These are phyloP conservation scores for Argyrosomus japonicus DNA, from an alignment of 2,113 vertebrate genomes.

Conservation along the genomic window DNA sequence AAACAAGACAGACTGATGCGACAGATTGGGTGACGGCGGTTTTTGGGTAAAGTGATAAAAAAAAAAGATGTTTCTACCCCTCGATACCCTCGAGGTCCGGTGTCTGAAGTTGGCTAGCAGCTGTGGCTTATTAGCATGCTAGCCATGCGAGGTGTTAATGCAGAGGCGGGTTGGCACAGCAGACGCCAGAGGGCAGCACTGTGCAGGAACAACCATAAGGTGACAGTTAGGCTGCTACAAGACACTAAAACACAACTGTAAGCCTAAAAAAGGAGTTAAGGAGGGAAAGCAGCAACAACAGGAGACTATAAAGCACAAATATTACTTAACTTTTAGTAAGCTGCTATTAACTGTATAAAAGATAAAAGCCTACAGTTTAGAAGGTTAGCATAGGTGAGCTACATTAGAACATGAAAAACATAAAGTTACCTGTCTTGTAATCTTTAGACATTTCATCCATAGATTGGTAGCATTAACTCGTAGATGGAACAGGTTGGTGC, in stretches of 20 bases:
- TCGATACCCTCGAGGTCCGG: constrained; percentile 22
- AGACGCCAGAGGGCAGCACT: constrained; percentile 54
- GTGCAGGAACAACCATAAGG: constrained; percentile 71
- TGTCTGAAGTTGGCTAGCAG: constrained; percentile 47
- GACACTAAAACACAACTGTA: constrained; percentile 16
- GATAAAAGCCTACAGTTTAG: background rate
- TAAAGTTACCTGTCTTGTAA: constrained; percentile 58
- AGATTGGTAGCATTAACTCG: constrained; percentile 21
- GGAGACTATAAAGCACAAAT: constrained; percentile 23
- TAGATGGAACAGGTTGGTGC: constrained; percentile 15
- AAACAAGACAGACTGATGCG: constrained; percentile 2
- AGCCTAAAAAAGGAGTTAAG: background rate
- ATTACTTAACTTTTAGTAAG: background rate
- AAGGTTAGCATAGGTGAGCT: constrained; percentile 22
- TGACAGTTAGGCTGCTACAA: constrained; percentile 43
- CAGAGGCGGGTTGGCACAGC: constrained; percentile 43
- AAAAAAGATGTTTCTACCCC: constrained; percentile 65
- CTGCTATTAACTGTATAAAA: background rate
- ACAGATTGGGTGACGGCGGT: background rate
- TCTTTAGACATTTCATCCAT: constrained; percentile 59
- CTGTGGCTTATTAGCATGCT: constrained; percentile 28
- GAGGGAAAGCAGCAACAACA: constrained; percentile 17
- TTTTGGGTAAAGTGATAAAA: constrained; percentile 27
- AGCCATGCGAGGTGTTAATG: constrained; percentile 75
- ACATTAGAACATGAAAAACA: background rate